Conservation (phyloP, 2,113 vertebrate species). For the Notarius quadriscutis region DNA sequence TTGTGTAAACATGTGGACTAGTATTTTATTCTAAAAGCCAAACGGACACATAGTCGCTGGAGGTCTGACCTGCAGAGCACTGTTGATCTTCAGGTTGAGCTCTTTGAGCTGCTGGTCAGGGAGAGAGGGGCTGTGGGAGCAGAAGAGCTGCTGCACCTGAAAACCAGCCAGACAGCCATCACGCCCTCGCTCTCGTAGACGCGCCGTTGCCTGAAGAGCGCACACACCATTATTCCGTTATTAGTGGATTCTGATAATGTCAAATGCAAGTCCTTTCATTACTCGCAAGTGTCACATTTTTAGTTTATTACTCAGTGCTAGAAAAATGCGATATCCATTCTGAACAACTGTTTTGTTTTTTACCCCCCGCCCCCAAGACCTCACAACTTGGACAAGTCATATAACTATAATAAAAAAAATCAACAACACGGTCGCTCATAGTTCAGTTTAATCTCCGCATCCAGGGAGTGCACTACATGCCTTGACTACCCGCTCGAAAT, state of each 20-base stretch:
- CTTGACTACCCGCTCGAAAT: neutral
- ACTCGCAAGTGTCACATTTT: neutral
- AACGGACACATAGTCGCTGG: neutral
- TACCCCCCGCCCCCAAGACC: neutral
- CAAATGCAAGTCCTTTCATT: neutral
- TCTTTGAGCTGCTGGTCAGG: conserved; percentile 98
- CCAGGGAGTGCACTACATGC: neutral
- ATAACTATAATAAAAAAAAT: neutral
- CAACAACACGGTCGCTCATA: neutral
- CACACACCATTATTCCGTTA: neutral
- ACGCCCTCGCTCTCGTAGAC: conserved; percentile 87
- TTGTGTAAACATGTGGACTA: neutral
- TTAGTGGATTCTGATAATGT: too few species aligned
- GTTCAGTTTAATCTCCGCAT: neutral
- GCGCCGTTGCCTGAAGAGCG: conserved; percentile 81
- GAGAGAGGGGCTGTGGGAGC: conserved; percentile 89
- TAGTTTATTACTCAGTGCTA: neutral
- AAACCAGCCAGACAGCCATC: conserved; percentile 93
- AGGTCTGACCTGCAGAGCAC: conserved; percentile 86
- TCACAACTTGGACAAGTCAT: neutral
- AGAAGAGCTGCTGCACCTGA: conserved; percentile 98
- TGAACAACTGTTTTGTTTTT: neutral
- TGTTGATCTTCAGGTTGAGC: conserved; percentile 93
- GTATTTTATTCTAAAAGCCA: neutral
- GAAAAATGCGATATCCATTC: neutral